Percentiles rank a stretch among this genome's conserved stretches.
These are phyloP conservation scores for Cataglyphis livida DNA, from an alignment of 2,888 invertebrate genomes.

Conservation along the genomic window DNA sequence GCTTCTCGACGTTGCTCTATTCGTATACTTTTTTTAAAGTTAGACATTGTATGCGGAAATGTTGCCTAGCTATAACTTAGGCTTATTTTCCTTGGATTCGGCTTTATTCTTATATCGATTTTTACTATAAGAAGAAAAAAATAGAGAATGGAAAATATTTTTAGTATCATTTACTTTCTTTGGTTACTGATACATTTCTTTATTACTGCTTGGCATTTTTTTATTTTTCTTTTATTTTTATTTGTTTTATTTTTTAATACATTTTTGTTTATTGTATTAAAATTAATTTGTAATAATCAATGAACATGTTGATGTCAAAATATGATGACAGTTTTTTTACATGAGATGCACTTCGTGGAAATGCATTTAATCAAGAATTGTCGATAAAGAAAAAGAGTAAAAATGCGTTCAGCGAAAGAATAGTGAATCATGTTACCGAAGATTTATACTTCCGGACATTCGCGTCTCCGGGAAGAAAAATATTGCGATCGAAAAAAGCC, in stretches of 20 bases:
- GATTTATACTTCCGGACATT: slow-evolving; percentile 50
- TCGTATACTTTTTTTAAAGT: not conserved
- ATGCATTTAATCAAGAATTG: slow-evolving; percentile 11
- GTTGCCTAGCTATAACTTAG: not conserved
- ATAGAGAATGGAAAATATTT: not conserved
- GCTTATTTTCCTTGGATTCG: not conserved
- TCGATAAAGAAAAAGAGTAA: slow-evolving; percentile 5
- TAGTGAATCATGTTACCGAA: slow-evolving; percentile 23
- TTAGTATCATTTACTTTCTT: not conserved
- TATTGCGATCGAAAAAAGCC: slow-evolving; percentile 47
- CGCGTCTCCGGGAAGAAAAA: slow-evolving; percentile 42
- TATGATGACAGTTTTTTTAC: not conserved
- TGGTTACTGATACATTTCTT: not conserved
- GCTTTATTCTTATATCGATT: not conserved
- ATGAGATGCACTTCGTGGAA: not conserved
- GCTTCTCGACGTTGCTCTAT: slow-evolving; percentile 16
- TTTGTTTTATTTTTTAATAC: not conserved
- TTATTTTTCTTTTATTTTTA: not conserved
- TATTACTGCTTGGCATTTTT: not conserved
- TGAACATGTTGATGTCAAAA: not conserved
- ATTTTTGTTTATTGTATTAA: not conserved
- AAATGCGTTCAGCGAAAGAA: slow-evolving; percentile 32
- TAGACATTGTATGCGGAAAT: slow-evolving; percentile 19
- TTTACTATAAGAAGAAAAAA: not conserved
- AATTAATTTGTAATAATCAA: not conserved